Evolutionary conservation across 2,888 invertebrate species (phyloP), one percentile per base, ranked within the genome.

Genomic region (Falcaria lacertinaria): DNA sequence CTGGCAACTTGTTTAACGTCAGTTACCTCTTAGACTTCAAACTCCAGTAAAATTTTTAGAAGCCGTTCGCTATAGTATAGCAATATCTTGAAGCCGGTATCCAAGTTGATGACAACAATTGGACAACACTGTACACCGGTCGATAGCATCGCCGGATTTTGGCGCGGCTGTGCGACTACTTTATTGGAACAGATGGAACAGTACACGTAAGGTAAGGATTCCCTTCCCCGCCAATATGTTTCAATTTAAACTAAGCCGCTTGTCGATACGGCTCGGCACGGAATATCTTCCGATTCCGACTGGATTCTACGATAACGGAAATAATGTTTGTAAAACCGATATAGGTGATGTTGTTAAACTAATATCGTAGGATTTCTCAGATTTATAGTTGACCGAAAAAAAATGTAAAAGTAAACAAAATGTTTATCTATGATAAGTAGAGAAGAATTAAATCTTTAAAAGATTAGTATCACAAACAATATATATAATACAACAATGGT

Each of bases 231-330:
- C 79, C 86, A 85, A 87, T 87, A 85, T 80, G 80, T 87, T 85
- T 87, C 87, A 85, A 87, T 87, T 85, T 85, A 76, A 80, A 80
- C 69, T 84, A 86, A 87, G 86, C 85, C 81, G 80, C 74, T 85
- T 84, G 86, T 84, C 85, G 84, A 84, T 83, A 74, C 80, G 60
- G 65, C 74, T 74, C 60, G 70, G 65, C 61, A 50, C 64, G 65
- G 72, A 74, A 78, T 79, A 80, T 79, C 79, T 80, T 65, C 64
- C 71, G 72, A 74, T 76, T 72, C 62, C 65, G 56, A 76, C 73
- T 64, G 70, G 74, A 74, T 78, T 70, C 68, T 44, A 52, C 52
- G 58, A 58, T 69, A 70, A 69, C 62, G 72, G 74, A 75, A 71
- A 71, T 68, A 74, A 75, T 64, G 64, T 57, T 43, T 41, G 43